phyloP scores from a whole-genome alignment of 2,797 vertebrate species.

The Myotis myotis region DNA sequence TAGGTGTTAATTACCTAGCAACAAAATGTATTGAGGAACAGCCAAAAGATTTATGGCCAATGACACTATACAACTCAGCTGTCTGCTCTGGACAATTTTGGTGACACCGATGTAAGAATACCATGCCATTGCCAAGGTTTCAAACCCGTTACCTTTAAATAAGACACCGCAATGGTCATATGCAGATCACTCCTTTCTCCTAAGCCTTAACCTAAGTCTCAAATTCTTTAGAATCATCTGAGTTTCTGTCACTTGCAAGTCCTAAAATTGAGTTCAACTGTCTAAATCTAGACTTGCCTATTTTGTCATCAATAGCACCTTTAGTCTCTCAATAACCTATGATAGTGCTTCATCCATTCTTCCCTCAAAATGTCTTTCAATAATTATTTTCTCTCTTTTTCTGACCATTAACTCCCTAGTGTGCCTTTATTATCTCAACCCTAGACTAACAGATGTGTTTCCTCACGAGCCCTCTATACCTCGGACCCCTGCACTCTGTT shows the following conservation, averaged over 20 bases:
- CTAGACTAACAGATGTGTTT: not conserved
- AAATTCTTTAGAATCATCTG: not conserved
- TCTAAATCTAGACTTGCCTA: not conserved
- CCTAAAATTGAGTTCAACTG: not conserved
- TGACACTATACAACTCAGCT: not conserved
- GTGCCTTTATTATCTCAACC: not conserved
- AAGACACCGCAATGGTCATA: not conserved
- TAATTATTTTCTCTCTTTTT: not conserved
- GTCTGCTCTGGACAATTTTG: not conserved
- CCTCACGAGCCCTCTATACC: not conserved
- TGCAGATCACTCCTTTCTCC: not conserved
- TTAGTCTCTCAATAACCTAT: not conserved
- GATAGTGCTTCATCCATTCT: not conserved
- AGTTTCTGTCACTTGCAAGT: not conserved
- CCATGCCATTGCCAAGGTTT: not conserved
- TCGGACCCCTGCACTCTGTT: not conserved
- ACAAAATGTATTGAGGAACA: not conserved
- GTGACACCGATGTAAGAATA: not conserved
- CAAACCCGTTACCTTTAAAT: not conserved
- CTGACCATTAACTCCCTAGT: not conserved
- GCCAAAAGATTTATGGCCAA: not conserved
- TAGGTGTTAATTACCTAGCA: not conserved
- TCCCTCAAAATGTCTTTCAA: conserved; percentile 24
- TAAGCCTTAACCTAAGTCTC: not conserved
- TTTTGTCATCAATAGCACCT: not conserved